Conservation (phyloP, 2,113 vertebrate species). For the Colossoma macropomum region DNA sequence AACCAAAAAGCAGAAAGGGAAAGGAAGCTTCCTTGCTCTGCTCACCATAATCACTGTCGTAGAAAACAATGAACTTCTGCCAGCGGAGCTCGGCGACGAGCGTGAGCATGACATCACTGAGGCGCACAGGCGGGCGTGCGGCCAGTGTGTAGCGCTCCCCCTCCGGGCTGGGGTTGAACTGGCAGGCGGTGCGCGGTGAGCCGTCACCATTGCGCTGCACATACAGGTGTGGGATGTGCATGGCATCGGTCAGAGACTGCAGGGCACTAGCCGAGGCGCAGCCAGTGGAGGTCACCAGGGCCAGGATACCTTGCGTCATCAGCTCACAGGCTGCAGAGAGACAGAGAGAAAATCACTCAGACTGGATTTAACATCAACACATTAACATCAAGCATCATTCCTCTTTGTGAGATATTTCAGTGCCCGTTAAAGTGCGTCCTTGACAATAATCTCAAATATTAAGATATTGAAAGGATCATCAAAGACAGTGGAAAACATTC, state of each 20-base stretch:
- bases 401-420: too few relatives aligned
- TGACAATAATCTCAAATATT: too few relatives aligned
- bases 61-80: slow-evolving; percentile 98
- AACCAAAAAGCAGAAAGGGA: too few relatives aligned
- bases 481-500: too few relatives aligned
- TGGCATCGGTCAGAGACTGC: slow-evolving; percentile 96
- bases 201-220: slow-evolving; percentile 90
- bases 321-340: slow-evolving; percentile 88
- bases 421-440: too few relatives aligned
- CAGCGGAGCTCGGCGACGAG: slow-evolving; percentile 94
- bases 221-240: slow-evolving; percentile 98
- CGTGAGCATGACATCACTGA: slow-evolving; percentile 93
- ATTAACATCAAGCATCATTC: background rate
- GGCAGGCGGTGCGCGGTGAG: slow-evolving; percentile 91
- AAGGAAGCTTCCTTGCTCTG: background rate
- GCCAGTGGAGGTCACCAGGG: slow-evolving; percentile 93
- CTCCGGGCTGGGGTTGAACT: slow-evolving; percentile 87
- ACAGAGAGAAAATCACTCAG: background rate
- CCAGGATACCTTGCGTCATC: slow-evolving; percentile 97
- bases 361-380: background rate
- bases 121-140: slow-evolving; percentile 88
- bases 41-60: slow-evolving; percentile 97
- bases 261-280: slow-evolving; percentile 94
- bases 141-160: slow-evolving; percentile 95
- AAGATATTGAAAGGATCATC: too few relatives aligned